Percentiles rank a stretch among this genome's conserved stretches.
Evolutionary conservation across 2,888 invertebrate genomes (phyloP).

Genomic region (Tanypteryx hageni): DNA sequence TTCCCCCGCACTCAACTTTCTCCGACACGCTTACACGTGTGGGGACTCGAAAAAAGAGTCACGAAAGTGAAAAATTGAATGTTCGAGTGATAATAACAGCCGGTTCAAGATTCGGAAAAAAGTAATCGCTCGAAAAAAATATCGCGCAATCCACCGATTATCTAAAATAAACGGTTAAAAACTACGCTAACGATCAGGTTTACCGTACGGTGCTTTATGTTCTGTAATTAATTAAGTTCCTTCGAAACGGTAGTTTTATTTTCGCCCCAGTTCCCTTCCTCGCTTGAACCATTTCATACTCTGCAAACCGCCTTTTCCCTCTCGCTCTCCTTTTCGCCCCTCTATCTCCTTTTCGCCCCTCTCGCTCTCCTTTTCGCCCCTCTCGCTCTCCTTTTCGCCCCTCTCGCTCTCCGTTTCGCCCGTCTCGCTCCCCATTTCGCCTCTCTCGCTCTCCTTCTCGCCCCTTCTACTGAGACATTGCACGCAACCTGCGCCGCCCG

Average conservation of each 20-base stretch:
- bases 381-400: no score
- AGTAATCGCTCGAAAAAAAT: not conserved
- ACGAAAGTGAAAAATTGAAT: not conserved
- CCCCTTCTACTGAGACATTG: no score
- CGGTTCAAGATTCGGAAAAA: not conserved
- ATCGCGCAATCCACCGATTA: not conserved
- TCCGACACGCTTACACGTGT: not conserved
- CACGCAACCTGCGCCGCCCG: no score
- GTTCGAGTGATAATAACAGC: not conserved
- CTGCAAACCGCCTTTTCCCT: not conserved
- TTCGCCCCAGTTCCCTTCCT: not conserved
- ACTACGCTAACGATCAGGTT: not conserved
- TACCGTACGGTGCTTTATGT: not conserved
- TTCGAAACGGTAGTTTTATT: not conserved
- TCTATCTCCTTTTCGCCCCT: no score
- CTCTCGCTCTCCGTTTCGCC: no score
- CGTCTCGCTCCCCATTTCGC: no score
- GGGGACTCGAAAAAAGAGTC: not conserved
- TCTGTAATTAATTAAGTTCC: not conserved
- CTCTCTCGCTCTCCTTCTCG: no score
- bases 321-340: not conserved
- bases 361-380: no score
- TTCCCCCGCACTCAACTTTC: not conserved
- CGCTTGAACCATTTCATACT: not conserved
- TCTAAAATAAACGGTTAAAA: not conserved